These are phyloP conservation scores for Temnopleurus reevesii DNA, from an alignment of 53 echinoderm and acorn worm species.

Conservation along the genomic window DNA sequence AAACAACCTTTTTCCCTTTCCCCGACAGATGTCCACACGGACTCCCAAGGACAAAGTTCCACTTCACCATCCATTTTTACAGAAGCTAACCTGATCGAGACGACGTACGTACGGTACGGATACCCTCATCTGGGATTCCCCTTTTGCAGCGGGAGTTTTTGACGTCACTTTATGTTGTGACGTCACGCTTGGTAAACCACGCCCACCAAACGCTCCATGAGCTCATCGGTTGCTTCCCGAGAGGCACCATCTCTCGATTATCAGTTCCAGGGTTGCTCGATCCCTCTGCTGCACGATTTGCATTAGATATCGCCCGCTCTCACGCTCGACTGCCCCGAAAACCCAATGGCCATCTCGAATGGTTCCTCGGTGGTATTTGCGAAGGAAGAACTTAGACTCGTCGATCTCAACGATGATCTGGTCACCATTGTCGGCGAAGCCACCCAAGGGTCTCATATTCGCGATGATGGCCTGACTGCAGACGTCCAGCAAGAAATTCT, in stretches of 20 bases:
- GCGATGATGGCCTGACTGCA: not conserved
- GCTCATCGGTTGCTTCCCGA: not conserved
- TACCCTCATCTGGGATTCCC: not conserved
- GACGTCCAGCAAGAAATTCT: not conserved
- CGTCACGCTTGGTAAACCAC: not conserved
- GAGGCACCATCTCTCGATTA: not conserved
- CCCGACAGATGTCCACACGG: too few species aligned
- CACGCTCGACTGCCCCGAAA: slow-evolving; percentile 1
- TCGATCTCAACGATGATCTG: slow-evolving; percentile 10
- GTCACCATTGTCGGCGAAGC: not conserved
- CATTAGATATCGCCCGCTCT: not conserved
- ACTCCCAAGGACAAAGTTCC: too few species aligned
- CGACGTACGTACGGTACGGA: too few species aligned
- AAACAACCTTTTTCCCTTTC: too few species aligned
- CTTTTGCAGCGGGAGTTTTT: not conserved
- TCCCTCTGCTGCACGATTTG: not conserved
- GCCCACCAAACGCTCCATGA: too few species aligned
- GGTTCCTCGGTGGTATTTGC: slow-evolving; percentile 45
- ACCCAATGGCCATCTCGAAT: slow-evolving; percentile 38
- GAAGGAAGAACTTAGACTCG: slow-evolving; percentile 11
- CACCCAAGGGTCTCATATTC: not conserved
- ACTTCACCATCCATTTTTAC: too few species aligned
- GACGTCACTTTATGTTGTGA: not conserved
- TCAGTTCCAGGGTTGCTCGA: not conserved
- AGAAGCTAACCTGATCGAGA: too few species aligned